Percentiles rank a stretch among this genome's conserved stretches.
These are phyloP conservation scores for Pontoporia blainvillei DNA, from an alignment of 2,113 vertebrate genomes.

Conservation along the genomic window DNA sequence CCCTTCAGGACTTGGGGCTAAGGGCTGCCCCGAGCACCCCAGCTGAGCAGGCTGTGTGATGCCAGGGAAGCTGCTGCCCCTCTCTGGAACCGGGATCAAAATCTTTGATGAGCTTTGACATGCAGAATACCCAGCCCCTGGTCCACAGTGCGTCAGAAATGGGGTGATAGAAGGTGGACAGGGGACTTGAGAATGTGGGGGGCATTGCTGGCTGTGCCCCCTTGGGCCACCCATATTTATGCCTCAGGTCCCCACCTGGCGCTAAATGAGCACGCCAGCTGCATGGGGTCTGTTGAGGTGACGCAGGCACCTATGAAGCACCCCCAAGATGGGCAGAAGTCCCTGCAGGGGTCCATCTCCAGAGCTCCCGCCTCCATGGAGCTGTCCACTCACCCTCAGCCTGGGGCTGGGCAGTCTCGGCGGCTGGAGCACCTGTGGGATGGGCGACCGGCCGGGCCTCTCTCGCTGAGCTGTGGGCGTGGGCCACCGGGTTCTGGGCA, in stretches of 20 bases:
- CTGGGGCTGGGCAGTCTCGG: background rate
- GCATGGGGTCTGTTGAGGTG: background rate
- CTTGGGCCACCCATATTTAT: background rate
- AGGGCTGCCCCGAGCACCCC: background rate
- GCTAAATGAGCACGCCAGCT: background rate
- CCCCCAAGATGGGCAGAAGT: background rate
- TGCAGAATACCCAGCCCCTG: background rate
- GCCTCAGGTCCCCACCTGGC: background rate
- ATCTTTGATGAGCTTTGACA: background rate
- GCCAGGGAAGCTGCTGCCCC: background rate
- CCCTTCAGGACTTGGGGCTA: background rate
- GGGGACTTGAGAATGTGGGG: rapidly evolving
- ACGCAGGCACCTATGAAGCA: rapidly evolving
- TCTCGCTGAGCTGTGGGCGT: background rate
- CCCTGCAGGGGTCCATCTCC: too few species aligned
- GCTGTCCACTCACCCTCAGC: constrained; percentile 32
- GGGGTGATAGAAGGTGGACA: rapidly evolving
- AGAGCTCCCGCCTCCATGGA: rapidly evolving
- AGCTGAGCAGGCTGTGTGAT: background rate
- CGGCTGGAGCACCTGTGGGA: rapidly evolving
- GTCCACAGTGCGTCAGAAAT: rapidly evolving
- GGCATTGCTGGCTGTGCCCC: background rate
- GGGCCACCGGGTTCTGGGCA: constrained; percentile 51
- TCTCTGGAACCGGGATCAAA: background rate
- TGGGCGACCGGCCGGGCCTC: rapidly evolving